Percentiles rank a stretch among this genome's conserved stretches.
phyloP scores from a whole-genome alignment of 2,797 vertebrate genomes.

The Lacerta agilis region DNA sequence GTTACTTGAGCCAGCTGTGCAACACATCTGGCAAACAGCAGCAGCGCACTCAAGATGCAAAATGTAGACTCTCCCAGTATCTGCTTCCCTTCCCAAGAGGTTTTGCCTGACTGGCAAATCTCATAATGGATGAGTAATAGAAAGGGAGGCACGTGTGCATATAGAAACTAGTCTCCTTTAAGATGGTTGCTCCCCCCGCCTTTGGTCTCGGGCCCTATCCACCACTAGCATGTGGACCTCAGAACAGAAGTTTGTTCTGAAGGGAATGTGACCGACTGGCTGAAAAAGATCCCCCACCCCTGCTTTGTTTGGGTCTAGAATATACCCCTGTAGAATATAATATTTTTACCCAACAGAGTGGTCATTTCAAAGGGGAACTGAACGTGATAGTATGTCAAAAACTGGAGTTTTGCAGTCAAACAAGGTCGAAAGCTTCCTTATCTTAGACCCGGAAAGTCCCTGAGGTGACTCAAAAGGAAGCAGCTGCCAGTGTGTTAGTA shows the following conservation, averaged over 20 bases:
- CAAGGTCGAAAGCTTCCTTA: neutral
- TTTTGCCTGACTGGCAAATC: too few relatives aligned
- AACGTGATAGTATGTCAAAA: neutral
- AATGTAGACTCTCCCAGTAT: too few relatives aligned
- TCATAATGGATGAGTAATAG: too few relatives aligned
- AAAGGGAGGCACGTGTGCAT: too few relatives aligned
- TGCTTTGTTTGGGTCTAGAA: neutral
- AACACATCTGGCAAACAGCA: neutral
- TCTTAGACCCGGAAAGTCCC: slow-evolving; percentile 18
- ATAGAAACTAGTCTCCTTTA: too few relatives aligned
- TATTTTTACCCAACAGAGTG: neutral
- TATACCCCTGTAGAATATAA: neutral
- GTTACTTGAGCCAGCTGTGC: neutral
- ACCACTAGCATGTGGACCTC: too few relatives aligned
- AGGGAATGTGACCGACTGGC: too few relatives aligned
- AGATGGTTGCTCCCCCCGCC: too few relatives aligned
- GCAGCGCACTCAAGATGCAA: neutral
- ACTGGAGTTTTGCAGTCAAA: neutral
- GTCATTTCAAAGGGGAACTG: neutral
- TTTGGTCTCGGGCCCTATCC: too few relatives aligned
- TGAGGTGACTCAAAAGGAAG: slow-evolving; percentile 31
- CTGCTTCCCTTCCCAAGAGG: too few relatives aligned
- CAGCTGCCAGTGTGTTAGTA: neutral
- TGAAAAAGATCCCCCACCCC: too few relatives aligned
- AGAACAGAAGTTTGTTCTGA: too few relatives aligned